Conservation (phyloP, 2,888 invertebrate genomes). For the Plebejus argus region DNA sequence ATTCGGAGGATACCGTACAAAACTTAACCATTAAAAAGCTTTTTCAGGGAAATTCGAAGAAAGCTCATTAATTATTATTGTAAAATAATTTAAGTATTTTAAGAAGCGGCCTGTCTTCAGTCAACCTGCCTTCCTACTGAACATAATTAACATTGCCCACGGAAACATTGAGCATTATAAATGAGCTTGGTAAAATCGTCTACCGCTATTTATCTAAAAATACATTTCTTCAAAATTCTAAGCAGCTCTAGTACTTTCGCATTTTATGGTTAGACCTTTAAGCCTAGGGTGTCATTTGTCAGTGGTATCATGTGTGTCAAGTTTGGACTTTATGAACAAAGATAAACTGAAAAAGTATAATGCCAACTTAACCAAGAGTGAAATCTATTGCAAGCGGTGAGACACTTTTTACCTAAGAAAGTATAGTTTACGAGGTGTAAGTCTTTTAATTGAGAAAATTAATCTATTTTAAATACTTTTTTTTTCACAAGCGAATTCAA, state of each 20-base stretch:
- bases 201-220: conserved; percentile 23
- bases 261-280: not conserved
- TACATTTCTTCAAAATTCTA: conserved; percentile 23
- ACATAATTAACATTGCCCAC: conserved; percentile 68
- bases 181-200: conserved; percentile 50
- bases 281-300: too few relatives aligned
- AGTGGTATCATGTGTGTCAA: too few relatives aligned
- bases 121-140: conserved; percentile 58
- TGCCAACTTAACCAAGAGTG: not conserved
- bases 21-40: conserved; percentile 31
- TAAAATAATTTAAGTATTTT: conserved; percentile 61
- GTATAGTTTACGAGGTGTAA: not conserved
- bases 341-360: not conserved
- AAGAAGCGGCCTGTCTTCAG: conserved; percentile 55
- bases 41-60: conserved; percentile 37
- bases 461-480: not conserved
- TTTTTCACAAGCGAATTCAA: conserved; percentile 12
- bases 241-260: not conserved
- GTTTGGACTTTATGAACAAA: too few relatives aligned
- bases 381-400: not conserved
- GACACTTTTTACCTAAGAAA: not conserved
- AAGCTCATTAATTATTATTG: conserved; percentile 58
- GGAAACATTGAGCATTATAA: conserved; percentile 59
- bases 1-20: not conserved
- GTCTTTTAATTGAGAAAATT: conserved; percentile 19